phyloP scores from a whole-genome alignment of 2,797 vertebrate genomes.

The Babyrousa celebensis region DNA sequence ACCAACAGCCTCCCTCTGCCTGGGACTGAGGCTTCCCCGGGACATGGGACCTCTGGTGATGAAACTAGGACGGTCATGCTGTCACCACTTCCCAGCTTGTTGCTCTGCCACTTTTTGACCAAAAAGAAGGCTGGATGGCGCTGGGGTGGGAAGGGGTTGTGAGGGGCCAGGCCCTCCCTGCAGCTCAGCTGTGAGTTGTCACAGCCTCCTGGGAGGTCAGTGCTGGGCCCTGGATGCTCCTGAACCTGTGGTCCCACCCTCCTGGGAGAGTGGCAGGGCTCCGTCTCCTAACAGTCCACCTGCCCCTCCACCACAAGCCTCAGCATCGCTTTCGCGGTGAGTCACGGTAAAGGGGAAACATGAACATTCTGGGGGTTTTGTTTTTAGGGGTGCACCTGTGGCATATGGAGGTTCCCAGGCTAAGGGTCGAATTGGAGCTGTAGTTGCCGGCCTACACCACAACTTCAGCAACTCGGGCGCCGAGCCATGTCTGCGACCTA shows the following conservation, averaged over 20 bases:
- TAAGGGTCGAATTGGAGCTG: no score
- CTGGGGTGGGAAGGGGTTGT: background rate
- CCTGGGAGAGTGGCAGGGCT: rapidly evolving
- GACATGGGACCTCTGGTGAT: background rate
- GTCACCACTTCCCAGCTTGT: background rate
- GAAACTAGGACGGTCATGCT: background rate
- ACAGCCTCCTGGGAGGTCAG: background rate
- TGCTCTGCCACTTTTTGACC: background rate
- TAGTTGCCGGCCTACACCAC: no score
- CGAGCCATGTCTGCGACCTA: no score
- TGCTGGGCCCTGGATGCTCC: background rate
- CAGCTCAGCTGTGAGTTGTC: background rate
- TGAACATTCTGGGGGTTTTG: no score
- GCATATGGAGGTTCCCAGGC: no score
- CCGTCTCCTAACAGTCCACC: background rate
- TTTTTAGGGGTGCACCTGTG: no score
- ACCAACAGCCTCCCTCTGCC: background rate
- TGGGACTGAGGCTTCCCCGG: background rate
- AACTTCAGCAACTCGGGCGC: no score
- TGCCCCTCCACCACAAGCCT: background rate
- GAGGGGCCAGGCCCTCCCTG: background rate
- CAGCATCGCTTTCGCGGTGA: background rate
- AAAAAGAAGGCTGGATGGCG: background rate
- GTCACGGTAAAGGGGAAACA: background rate
- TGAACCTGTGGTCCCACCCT: background rate